Conservation (phyloP, 2,888 invertebrate genomes). For the Ametastegia equiseti region DNA sequence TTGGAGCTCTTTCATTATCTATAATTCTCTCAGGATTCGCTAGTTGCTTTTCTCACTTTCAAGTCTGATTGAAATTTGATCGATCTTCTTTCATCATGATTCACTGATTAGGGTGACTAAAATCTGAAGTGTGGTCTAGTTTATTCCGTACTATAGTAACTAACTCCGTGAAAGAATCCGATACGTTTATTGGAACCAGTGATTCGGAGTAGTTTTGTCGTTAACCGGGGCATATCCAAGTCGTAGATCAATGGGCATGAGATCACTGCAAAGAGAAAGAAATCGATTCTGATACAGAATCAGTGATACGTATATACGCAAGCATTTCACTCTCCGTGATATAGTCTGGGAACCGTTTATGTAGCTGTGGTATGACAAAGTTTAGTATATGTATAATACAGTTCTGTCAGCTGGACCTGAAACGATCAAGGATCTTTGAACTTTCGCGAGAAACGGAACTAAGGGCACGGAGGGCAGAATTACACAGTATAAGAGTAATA, state of each 20-base stretch:
- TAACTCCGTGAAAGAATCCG: neutral
- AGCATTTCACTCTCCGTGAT: slow-evolving; percentile 20
- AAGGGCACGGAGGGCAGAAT: slow-evolving; percentile 33
- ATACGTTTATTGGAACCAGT: neutral
- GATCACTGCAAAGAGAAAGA: neutral
- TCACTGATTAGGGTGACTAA: neutral
- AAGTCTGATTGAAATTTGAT: neutral
- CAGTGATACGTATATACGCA: neutral
- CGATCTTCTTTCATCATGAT: neutral
- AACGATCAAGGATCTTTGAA: slow-evolving; percentile 29
- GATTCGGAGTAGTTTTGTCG: neutral
- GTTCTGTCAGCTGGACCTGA: neutral
- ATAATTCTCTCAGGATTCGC: neutral
- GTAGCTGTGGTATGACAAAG: too few relatives aligned
- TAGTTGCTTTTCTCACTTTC: neutral
- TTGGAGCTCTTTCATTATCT: neutral
- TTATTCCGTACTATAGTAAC: neutral
- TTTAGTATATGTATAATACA: neutral
- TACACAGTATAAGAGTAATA: neutral
- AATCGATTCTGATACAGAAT: neutral
- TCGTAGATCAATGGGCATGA: neutral
- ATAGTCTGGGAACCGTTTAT: slow-evolving; percentile 7
- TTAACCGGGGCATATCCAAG: neutral
- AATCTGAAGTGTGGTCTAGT: neutral
- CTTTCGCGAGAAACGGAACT: slow-evolving; percentile 25